A percentile compares a stretch with the other conserved stretches of the same genome.
These are phyloP conservation scores for Muscina levida DNA, from an alignment of 2,888 invertebrate genomes.

Conservation along the genomic window DNA sequence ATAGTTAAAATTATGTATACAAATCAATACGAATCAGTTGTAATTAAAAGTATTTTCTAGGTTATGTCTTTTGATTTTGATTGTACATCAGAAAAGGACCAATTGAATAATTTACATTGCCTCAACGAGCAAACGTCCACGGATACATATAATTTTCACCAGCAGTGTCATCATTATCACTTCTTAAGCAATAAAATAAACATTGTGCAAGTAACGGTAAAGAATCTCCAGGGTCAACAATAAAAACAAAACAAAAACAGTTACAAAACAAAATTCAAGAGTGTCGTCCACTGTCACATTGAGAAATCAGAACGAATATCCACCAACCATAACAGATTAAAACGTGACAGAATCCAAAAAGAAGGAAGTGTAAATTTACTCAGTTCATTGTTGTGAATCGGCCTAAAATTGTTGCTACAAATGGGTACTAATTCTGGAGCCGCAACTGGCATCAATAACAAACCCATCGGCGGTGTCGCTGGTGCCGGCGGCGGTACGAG, in stretches of 20 bases:
- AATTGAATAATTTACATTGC: neutral
- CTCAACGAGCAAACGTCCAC: neutral
- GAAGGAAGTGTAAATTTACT: constrained; percentile 40
- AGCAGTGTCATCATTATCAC: constrained; percentile 3
- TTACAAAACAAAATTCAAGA: neutral
- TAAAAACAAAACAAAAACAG: constrained; percentile 8
- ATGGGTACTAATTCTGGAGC: constrained; percentile 81
- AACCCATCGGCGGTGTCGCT: constrained; percentile 76
- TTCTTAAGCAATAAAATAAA: constrained; percentile 6
- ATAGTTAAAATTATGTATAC: constrained; percentile 11
- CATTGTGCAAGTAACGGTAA: neutral
- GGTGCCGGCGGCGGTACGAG: constrained; percentile 72
- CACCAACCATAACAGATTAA: neutral
- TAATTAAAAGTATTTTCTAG: constrained; percentile 33
- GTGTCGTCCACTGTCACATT: neutral
- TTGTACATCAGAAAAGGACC: constrained; percentile 12
- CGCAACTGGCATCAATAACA: constrained; percentile 80
- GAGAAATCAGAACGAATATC: neutral
- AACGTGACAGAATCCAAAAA: constrained; percentile 11
- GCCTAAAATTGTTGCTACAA: constrained; percentile 68
- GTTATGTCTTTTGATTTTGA: constrained; percentile 19
- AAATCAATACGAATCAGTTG: constrained; percentile 18
- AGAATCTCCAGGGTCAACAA: neutral
- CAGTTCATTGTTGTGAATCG: constrained; percentile 65
- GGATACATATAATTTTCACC: constrained; percentile 26